A percentile compares a stretch with the other conserved stretches of the same genome.
phyloP scores from a whole-genome alignment of 2,888 invertebrate genomes.

The Chrysomela aeneicollis region DNA sequence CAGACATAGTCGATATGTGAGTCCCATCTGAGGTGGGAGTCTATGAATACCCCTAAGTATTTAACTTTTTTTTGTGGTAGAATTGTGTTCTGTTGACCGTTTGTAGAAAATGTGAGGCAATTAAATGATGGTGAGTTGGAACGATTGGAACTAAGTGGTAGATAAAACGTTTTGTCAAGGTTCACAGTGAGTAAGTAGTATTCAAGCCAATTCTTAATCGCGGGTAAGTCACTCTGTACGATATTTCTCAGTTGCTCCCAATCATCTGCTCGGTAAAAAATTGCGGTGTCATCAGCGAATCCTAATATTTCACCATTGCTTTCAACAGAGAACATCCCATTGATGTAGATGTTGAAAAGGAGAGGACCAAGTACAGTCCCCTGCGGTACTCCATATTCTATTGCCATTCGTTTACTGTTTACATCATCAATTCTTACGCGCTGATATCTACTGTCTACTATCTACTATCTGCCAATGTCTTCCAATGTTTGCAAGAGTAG shows the following conservation, averaged over 20 bases:
- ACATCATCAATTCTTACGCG: conserved; percentile 5
- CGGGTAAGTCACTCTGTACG: conserved; percentile 1
- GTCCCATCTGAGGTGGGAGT: background rate
- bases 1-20: background rate
- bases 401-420: background rate
- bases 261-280: conserved; percentile 6
- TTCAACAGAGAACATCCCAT: conserved; percentile 11
- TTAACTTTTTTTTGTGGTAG: background rate
- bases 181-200: conserved; percentile 7
- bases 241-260: conserved; percentile 1
- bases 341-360: conserved; percentile 6
- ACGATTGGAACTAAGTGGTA: background rate
- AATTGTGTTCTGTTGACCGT: background rate
- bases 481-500: conserved; percentile 11
- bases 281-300: conserved; percentile 16
- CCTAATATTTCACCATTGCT: conserved; percentile 6
- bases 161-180: conserved; percentile 5
- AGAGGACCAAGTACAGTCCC: conserved; percentile 15
- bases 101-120: conserved; percentile 1
- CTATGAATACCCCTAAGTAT: background rate
- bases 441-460: background rate
- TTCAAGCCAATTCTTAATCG: background rate
- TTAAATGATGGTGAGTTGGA: background rate
- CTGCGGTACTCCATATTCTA: conserved; percentile 15
- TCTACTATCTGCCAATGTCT: conserved; percentile 13